Base-by-base conservation (phyloP, 2,113 vertebrate genomes). In the Nibea coibor region DNA sequence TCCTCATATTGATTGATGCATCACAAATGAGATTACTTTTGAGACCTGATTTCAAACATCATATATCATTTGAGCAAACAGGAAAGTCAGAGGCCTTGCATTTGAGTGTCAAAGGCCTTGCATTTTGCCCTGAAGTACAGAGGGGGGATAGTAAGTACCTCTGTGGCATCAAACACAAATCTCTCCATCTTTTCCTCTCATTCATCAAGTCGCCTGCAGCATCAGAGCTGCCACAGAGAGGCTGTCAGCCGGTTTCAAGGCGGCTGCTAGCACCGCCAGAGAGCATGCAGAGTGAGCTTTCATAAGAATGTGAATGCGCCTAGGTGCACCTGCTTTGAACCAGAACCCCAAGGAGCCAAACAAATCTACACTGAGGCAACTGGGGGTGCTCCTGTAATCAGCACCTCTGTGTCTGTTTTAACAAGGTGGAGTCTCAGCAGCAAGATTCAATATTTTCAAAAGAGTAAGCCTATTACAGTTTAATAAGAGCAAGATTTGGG, bases 201-300 rank as follows among this genome's bases (percentile, higher is more conserved):
- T 85, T 91, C 45, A 61, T 84, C 73, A 69, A 71, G 85, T 83
- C 4, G 73, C 92, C 87, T 81, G 82, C 78, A 89, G 92, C 88
- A 81, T 74, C 72, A 56, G 85, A 73, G 75, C 70, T 69, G 68
- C 78, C 68, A 74, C 50, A 79, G 75, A 83, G 76, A 78, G 75
- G 72, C 87, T 89, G 89, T 80, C 88, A 87, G 42, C 85, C 78
- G 79, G 43, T 86, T 82, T 85, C 64, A 74, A 86, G 79, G 84
- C 4, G 57, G 81, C 84, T 88, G 74, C 83, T 54, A 72, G 88
- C 85, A 39, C 72, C 4, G 80, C 85, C 85, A 91, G 85, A 87
- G 74, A 87, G 81, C 66, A 72, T 4, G 56, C 75, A 28, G 50
- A 67, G 77, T 4, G 80, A 81, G 77, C 77, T 78, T 86, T 80